phyloP scores from a whole-genome alignment of 1,140 invertebrate genomes.

The Carcinoscorpius rotundicauda region DNA sequence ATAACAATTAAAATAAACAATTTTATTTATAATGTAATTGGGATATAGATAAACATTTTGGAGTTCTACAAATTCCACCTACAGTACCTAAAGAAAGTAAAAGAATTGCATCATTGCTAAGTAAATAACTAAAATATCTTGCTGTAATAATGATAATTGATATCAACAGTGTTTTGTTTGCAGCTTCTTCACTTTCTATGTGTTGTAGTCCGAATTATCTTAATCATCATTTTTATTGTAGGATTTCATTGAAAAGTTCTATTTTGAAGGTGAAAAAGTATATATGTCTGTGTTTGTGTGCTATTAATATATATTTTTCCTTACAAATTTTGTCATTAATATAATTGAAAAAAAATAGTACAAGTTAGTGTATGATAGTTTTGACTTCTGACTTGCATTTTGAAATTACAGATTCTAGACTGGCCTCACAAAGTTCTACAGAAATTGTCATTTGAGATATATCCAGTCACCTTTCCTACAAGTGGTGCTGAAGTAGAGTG shows the following conservation, averaged over 20 bases:
- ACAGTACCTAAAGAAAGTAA: too few relatives aligned
- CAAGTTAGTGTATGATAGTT: constrained; percentile 1
- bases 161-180: too few relatives aligned
- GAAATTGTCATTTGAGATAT: constrained; percentile 56
- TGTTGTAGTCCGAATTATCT: constrained; percentile 1
- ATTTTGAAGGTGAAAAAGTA: too few relatives aligned
- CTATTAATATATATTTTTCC: not conserved
- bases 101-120: not conserved
- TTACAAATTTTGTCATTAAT: not conserved
- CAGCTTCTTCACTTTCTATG: not conserved
- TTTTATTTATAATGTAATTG: not conserved
- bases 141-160: too few relatives aligned
- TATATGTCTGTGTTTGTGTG: too few relatives aligned
- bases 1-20: not conserved
- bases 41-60: not conserved
- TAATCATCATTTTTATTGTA: not conserved
- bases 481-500: constrained; percentile 55
- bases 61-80: too few relatives aligned
- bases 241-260: too few relatives aligned
- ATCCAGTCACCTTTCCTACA: constrained; percentile 62
- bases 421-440: constrained; percentile 53
- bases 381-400: constrained; percentile 6
- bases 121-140: too few relatives aligned
- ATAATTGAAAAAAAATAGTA: constrained; percentile 9
- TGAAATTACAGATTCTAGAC: constrained; percentile 41